Conservation (phyloP, 2,113 vertebrate species). For the Chaetodon trifascialis region DNA sequence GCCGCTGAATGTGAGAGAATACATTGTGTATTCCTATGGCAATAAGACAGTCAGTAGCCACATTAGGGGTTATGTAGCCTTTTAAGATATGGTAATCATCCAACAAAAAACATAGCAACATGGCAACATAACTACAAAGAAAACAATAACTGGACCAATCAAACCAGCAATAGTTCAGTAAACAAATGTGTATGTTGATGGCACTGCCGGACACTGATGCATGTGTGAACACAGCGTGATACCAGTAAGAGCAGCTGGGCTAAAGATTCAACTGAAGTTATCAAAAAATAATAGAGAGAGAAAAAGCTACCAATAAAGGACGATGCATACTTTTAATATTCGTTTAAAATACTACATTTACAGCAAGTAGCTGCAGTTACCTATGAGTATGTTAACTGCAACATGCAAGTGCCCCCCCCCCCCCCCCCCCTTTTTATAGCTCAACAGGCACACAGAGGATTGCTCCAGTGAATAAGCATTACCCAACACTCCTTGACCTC, state of each 20-base stretch:
- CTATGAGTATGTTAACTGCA: too few relatives aligned
- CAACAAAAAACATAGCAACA: background rate
- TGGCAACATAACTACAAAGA: background rate
- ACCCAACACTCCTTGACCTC: conserved; percentile 67
- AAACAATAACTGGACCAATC: too few relatives aligned
- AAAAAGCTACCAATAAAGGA: background rate
- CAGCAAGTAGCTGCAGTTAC: background rate
- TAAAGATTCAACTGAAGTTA: background rate
- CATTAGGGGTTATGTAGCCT: too few relatives aligned
- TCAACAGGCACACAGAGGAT: conserved; percentile 33
- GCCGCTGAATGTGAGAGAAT: too few relatives aligned
- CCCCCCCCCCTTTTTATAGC: conserved; percentile 28
- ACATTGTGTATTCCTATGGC: too few relatives aligned
- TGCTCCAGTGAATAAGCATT: conserved; percentile 48
- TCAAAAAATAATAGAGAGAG: background rate
- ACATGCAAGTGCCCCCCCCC: too few relatives aligned
- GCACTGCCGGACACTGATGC: too few relatives aligned
- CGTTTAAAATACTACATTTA: background rate
- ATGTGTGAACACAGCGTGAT: background rate
- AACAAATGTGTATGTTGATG: background rate
- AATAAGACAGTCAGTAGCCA: too few relatives aligned
- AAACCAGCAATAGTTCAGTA: background rate
- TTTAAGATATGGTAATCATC: too few relatives aligned
- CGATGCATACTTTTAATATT: background rate
- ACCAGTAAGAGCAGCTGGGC: background rate